A percentile compares a stretch with the other conserved stretches of the same genome.
phyloP scores from a whole-genome alignment of 2,888 invertebrate genomes.

The Hofmannophila pseudospretella region DNA sequence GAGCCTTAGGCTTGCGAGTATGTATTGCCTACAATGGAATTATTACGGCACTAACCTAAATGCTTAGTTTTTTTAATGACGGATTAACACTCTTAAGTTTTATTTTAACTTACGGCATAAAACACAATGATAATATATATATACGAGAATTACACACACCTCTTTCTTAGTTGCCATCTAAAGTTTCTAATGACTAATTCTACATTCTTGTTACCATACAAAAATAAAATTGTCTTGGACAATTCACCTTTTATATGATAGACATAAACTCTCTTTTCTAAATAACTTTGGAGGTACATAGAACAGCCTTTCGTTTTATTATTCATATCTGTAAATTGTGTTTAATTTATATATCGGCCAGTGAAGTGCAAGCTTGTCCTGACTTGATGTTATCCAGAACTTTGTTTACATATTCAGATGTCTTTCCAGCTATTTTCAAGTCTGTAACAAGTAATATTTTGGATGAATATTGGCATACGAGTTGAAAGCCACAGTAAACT shows the following conservation, averaged over 20 bases:
- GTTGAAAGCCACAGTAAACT: too few species aligned
- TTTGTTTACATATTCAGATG: constrained; percentile 96
- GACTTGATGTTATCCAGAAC: constrained; percentile 91
- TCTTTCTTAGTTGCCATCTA: constrained; percentile 56
- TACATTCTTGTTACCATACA: constrained; percentile 50
- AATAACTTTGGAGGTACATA: constrained; percentile 77
- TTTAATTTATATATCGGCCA: constrained; percentile 81
- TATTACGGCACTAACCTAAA: too few species aligned
- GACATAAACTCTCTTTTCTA: constrained; percentile 54
- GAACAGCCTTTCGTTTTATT: constrained; percentile 73
- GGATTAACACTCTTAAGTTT: too few species aligned
- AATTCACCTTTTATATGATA: constrained; percentile 58
- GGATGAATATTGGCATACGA: background rate
- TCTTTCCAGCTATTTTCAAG: constrained; percentile 91
- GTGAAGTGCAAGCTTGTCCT: constrained; percentile 87
- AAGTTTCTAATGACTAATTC: constrained; percentile 61
- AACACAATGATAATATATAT: constrained; percentile 23
- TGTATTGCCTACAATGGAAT: too few species aligned
- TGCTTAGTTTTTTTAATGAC: too few species aligned
- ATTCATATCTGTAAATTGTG: constrained; percentile 38
- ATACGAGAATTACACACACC: constrained; percentile 28
- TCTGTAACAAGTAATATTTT: constrained; percentile 73
- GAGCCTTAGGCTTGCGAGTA: too few species aligned
- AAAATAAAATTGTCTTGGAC: constrained; percentile 73
- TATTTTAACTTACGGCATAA: too few species aligned